Evolutionary conservation across 2,888 invertebrate species (phyloP).

Genomic region (Athrips mouffetella): DNA sequence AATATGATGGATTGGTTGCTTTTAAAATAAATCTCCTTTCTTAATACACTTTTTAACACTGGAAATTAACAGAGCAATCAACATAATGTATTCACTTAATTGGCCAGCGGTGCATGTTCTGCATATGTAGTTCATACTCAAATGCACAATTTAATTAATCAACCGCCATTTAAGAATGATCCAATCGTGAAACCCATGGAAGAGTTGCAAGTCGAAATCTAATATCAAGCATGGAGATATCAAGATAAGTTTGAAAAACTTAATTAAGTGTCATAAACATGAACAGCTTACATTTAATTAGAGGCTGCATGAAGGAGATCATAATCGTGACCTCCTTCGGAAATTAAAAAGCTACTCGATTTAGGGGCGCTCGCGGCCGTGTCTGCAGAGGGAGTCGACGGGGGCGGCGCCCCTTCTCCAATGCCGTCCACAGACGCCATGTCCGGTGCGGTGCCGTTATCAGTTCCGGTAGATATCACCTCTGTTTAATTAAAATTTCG

Average conservation of each 20-base stretch:
- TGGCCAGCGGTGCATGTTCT: not conserved
- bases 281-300: slow-evolving; percentile 21
- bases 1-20: slow-evolving; percentile 26
- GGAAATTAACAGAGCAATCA: not conserved
- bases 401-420: no score
- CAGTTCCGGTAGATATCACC: slow-evolving; percentile 40
- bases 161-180: slow-evolving; percentile 8
- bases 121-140: not conserved
- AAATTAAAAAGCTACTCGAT: slow-evolving; percentile 13
- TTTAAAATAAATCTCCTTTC: not conserved
- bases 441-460: slow-evolving; percentile 42
- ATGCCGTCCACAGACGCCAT: no score
- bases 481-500: slow-evolving; percentile 40
- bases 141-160: slow-evolving; percentile 6
- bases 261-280: slow-evolving; percentile 25
- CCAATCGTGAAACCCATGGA: slow-evolving; percentile 3
- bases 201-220: slow-evolving; percentile 5
- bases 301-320: slow-evolving; percentile 15
- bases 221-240: not conserved
- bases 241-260: slow-evolving; percentile 14
- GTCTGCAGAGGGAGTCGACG: no score
- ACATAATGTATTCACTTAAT: not conserved
- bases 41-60: slow-evolving; percentile 5
- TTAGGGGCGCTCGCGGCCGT: not conserved
- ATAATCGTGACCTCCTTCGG: slow-evolving; percentile 15